Conservation (phyloP, 2,113 vertebrate genomes). For the Dolichallabes microphthalmus region DNA sequence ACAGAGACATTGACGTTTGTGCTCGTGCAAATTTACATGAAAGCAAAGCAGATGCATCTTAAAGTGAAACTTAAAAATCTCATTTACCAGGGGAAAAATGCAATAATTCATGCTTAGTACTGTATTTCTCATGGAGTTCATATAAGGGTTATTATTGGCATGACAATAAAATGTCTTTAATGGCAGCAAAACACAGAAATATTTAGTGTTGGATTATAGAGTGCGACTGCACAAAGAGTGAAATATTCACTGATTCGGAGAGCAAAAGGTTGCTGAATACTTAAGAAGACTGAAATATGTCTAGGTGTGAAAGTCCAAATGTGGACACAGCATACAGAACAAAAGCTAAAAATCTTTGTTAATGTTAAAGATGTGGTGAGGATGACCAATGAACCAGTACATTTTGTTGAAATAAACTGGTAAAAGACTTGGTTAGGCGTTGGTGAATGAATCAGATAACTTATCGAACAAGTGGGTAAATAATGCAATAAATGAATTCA, state of each 20-base stretch:
- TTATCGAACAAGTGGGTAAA: neutral
- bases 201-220: neutral
- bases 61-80: neutral
- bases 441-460: neutral
- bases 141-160: neutral
- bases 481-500: neutral
- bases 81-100: neutral
- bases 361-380: neutral
- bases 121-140: neutral
- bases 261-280: neutral
- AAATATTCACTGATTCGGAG: neutral
- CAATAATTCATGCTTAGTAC: neutral
- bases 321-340: neutral
- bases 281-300: neutral
- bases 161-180: neutral
- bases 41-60: neutral
- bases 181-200: neutral
- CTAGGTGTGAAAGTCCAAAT: neutral
- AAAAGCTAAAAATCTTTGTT: neutral
- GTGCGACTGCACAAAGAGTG: neutral
- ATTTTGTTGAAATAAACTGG: neutral
- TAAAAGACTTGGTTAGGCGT: neutral
- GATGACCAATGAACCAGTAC: neutral
- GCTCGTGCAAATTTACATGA: neutral
- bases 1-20: neutral